Conservation (phyloP, 2,888 invertebrate species). For the Philaethria dido region DNA sequence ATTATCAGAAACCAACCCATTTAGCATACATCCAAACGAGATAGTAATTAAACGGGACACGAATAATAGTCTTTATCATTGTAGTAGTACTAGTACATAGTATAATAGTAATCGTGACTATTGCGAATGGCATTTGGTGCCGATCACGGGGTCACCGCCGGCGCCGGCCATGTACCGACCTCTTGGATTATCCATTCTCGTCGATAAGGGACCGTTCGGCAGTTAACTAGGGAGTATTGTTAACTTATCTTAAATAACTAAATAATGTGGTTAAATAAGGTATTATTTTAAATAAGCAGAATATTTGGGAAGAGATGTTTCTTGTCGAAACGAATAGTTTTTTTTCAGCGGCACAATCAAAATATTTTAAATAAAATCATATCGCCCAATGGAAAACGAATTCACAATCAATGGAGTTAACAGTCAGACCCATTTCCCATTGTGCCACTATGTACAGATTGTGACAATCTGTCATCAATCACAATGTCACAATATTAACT, state of each 20-base stretch:
- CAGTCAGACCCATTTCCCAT: no score
- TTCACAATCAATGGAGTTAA: no score
- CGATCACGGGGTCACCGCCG: slow-evolving; percentile 67
- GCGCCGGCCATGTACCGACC: slow-evolving; percentile 70
- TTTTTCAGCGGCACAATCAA: no score
- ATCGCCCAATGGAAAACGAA: no score
- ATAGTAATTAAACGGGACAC: slow-evolving; percentile 32
- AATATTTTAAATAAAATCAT: no score
- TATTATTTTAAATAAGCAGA: not conserved
- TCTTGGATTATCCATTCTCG: slow-evolving; percentile 75
- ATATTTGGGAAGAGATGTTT: no score
- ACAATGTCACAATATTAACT: no score
- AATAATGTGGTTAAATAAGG: not conserved
- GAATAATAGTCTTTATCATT: slow-evolving; percentile 27
- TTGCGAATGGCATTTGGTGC: slow-evolving; percentile 66
- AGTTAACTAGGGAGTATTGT: slow-evolving; percentile 12
- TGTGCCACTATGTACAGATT: no score
- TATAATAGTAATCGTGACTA: slow-evolving; percentile 61
- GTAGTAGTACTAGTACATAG: slow-evolving; percentile 13
- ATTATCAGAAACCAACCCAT: not conserved
- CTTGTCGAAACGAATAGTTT: no score
- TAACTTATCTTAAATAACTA: not conserved
- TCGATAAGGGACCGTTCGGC: slow-evolving; percentile 63
- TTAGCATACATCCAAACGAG: not conserved
- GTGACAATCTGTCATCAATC: no score